Evolutionary conservation across 1,140 invertebrate genomes (phyloP).

Genomic region (Hermetia illucens): DNA sequence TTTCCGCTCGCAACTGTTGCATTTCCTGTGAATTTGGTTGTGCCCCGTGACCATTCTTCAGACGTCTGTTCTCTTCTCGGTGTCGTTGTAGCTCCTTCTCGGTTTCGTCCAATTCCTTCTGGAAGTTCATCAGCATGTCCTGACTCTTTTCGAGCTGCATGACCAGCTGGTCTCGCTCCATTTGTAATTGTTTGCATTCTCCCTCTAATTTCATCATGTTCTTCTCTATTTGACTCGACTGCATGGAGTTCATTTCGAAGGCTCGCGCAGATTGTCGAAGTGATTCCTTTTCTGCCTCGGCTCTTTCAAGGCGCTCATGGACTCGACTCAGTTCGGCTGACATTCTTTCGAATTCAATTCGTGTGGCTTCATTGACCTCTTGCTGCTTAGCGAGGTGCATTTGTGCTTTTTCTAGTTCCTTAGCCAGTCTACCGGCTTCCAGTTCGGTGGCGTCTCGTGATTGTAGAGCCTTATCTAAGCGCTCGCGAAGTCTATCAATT

Average conservation of each 20-base stretch:
- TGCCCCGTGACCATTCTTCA: constrained; percentile 31
- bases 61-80: constrained; percentile 58
- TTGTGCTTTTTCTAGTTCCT: constrained; percentile 76
- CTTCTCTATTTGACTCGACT: constrained; percentile 67
- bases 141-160: constrained; percentile 82
- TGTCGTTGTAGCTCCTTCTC: constrained; percentile 69
- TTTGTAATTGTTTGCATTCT: constrained; percentile 69
- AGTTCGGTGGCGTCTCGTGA: constrained; percentile 67
- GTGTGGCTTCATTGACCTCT: constrained; percentile 59
- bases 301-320: constrained; percentile 58
- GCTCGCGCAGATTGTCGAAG: constrained; percentile 50
- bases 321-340: constrained; percentile 61
- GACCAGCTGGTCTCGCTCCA: constrained; percentile 75
- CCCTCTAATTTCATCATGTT: constrained; percentile 67
- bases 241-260: constrained; percentile 60
- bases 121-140: constrained; percentile 85
- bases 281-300: constrained; percentile 55
- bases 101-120: constrained; percentile 69
- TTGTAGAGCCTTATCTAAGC: constrained; percentile 62
- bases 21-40: constrained; percentile 33
- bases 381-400: constrained; percentile 66
- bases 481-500: constrained; percentile 69
- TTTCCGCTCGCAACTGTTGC: constrained; percentile 35
- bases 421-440: constrained; percentile 67
- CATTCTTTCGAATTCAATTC: constrained; percentile 71